Percentiles rank a stretch among this genome's conserved stretches.
Conservation (phyloP, 2,797 vertebrate species). For the Notoglanidium macrostoma region DNA sequence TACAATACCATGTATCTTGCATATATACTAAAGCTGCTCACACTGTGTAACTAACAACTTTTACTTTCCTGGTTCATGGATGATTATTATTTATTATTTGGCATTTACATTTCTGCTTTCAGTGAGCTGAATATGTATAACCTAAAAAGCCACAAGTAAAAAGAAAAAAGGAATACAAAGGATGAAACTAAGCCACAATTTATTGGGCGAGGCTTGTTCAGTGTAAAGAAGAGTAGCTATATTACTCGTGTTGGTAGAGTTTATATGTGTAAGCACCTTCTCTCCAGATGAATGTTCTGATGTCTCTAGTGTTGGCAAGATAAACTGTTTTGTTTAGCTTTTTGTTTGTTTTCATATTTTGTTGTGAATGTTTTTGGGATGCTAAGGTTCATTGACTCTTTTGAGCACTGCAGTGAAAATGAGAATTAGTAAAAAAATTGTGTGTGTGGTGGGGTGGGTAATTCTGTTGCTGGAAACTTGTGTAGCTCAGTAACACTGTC, state of each 20-base stretch:
- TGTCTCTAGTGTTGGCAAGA: slow-evolving; percentile 8
- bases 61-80: slow-evolving; percentile 25
- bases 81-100: slow-evolving; percentile 53
- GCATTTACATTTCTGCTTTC: slow-evolving; percentile 15
- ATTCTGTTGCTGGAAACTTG: neutral
- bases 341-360: neutral
- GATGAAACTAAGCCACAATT: slow-evolving; percentile 18
- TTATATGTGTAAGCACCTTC: slow-evolving; percentile 32
- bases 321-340: neutral
- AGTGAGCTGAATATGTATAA: slow-evolving; percentile 27
- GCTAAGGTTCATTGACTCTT: too few species aligned
- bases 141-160: slow-evolving; percentile 22
- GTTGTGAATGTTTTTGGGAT: neutral
- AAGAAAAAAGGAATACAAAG: neutral
- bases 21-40: slow-evolving; percentile 12
- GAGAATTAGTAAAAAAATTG: neutral
- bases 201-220: slow-evolving; percentile 31
- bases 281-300: slow-evolving; percentile 23
- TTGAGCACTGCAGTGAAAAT: too few species aligned
- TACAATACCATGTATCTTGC: neutral
- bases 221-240: slow-evolving; percentile 54
- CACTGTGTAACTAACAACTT: neutral
- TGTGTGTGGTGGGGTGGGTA: neutral
- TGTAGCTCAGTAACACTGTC: neutral
- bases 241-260: slow-evolving; percentile 44